Evolutionary conservation across 1,140 invertebrate genomes (phyloP), one percentile per base, ranked within the genome.

Genomic region (Zaprionus davidi): DNA sequence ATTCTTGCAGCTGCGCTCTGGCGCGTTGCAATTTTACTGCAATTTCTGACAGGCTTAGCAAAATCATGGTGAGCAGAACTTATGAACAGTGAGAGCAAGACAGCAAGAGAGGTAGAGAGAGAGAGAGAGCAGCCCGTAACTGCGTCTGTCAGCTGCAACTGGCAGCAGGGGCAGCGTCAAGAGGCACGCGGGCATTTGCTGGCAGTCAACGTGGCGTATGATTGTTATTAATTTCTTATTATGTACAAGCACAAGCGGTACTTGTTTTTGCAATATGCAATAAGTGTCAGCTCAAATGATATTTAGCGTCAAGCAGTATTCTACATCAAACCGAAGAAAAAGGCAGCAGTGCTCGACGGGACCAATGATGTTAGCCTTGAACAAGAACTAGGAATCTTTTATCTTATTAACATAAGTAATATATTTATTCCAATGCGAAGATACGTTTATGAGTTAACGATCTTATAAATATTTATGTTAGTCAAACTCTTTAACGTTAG

Each of bases 151-250:
- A 88, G 85, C 67, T 79, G 71, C 84, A 90, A 90, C 82, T 90
- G 86, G 81, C 67, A 51, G 65, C 34, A 26, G 31, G 67, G 53
- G 38, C 9, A 36, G 34, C 34, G 26, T 34, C 46, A 38, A 13
- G n/a, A 49, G 59, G 68, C 36, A 46, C 5, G 28, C 51, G 17
- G 17, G 28, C 34, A 58, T 64, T 41, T 26, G 63, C 66, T 66
- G 70, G 31, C 72, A 56, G 49, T 31, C 85, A 90, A 90, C 85
- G 82, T 77, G 85, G 85, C 85, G 86, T 90, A 90, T 90, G 85
- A 90, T 90, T 90, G 85, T 90, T 90, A 90, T 90, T 90, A 90
- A 90, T 90, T 90, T 85, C 81, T 76, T 78, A 88, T 87, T 87
- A 88, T 87, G 74, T 90, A 70, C 77, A 84, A 90, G 78, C 83